phyloP scores from a whole-genome alignment of 2,797 vertebrate species.

The Cirrhinus mrigala region DNA sequence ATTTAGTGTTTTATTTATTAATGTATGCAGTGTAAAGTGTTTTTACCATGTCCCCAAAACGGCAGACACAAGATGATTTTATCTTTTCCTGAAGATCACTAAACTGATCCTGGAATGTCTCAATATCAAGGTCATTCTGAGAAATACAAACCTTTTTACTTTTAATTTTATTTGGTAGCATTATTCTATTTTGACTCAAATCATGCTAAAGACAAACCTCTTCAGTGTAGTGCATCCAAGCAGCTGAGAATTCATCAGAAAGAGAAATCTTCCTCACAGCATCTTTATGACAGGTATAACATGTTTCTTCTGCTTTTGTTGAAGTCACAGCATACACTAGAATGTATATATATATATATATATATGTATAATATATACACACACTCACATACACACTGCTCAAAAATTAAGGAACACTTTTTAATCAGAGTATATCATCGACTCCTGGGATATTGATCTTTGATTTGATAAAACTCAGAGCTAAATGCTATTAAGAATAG shows the following conservation, averaged over 20 bases:
- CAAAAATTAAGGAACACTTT: no score
- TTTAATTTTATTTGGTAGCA: no score
- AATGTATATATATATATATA: background rate
- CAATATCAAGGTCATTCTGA: background rate
- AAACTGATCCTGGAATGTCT: background rate
- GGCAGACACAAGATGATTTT: background rate
- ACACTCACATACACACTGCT: no score
- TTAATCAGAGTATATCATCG: no score
- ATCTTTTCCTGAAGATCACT: background rate
- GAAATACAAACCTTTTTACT: background rate
- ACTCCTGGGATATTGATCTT: no score
- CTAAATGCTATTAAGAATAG: no score
- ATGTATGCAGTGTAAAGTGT: background rate
- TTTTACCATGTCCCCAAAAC: background rate
- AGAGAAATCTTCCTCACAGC: fast-evolving
- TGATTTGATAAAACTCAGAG: no score
- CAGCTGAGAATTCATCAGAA: background rate
- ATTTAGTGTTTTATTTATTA: background rate
- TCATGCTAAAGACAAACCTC: no score
- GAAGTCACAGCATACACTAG: background rate
- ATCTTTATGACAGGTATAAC: background rate
- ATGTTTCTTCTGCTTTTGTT: fast-evolving
- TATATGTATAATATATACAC: no score
- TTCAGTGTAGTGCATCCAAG: background rate
- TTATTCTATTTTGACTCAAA: no score